phyloP scores from a whole-genome alignment of 2,888 invertebrate genomes.

The Geotrupes spiniger region DNA sequence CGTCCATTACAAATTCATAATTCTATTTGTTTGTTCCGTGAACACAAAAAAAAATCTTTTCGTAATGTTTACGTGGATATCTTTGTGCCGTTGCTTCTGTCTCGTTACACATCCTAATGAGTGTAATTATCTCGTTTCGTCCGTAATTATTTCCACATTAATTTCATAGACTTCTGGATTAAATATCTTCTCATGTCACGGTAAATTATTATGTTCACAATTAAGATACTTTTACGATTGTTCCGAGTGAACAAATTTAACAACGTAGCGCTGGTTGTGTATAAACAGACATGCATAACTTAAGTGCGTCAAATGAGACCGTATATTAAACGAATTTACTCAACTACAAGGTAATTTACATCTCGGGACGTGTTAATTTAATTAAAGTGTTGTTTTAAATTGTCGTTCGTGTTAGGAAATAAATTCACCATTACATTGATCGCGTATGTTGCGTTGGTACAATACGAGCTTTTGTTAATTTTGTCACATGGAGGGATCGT shows the following conservation, averaged over 20 bases:
- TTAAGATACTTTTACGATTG: slow-evolving; percentile 48
- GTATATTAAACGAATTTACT: neutral
- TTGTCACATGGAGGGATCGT: too few species aligned
- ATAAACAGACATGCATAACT: slow-evolving; percentile 18
- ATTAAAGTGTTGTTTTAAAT: too few species aligned
- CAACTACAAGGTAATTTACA: too few species aligned
- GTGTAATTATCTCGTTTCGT: slow-evolving; percentile 46
- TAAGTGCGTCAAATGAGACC: slow-evolving; percentile 19
- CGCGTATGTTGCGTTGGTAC: too few species aligned
- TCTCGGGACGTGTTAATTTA: too few species aligned
- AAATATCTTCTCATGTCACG: slow-evolving; percentile 42
- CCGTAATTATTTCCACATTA: slow-evolving; percentile 49
- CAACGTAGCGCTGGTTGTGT: slow-evolving; percentile 16
- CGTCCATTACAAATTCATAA: too few species aligned
- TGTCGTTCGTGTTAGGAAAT: too few species aligned
- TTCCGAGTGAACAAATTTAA: slow-evolving; percentile 41
- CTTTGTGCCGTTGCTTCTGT: slow-evolving; percentile 31
- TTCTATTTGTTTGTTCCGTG: too few species aligned
- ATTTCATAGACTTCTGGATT: slow-evolving; percentile 45
- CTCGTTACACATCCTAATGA: slow-evolving; percentile 47
- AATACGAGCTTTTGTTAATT: too few species aligned
- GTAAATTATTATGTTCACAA: slow-evolving; percentile 27
- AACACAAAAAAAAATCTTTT: too few species aligned
- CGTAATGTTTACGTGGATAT: slow-evolving; percentile 18
- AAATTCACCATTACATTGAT: too few species aligned